These are phyloP conservation scores for Trachymyrmex septentrionalis DNA, from an alignment of 1,140 invertebrate species.

Conservation along the genomic window DNA sequence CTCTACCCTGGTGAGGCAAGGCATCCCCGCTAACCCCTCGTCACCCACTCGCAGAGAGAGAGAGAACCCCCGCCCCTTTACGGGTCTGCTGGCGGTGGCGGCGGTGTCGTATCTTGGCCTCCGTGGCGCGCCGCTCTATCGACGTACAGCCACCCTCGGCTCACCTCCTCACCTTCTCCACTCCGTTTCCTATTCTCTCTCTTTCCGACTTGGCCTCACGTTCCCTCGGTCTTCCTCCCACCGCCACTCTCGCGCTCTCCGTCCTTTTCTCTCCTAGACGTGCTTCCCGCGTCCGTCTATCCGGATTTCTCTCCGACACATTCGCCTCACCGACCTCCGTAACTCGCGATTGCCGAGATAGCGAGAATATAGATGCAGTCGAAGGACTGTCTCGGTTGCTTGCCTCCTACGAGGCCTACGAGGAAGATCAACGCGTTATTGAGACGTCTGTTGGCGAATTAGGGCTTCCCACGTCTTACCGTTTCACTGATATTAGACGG, in stretches of 20 bases:
- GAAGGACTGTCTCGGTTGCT: slow-evolving; percentile 27
- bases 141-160: slow-evolving; percentile 84
- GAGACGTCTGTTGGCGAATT: slow-evolving; percentile 77
- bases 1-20: slow-evolving; percentile 38
- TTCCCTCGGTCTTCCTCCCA: slow-evolving; percentile 64
- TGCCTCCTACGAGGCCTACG: slow-evolving; percentile 44
- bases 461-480: slow-evolving; percentile 54
- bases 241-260: slow-evolving; percentile 59
- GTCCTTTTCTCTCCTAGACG: slow-evolving; percentile 33
- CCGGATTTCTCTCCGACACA: slow-evolving; percentile 71
- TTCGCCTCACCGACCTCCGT: slow-evolving; percentile 67
- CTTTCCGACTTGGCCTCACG: slow-evolving; percentile 70
- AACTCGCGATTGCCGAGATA: slow-evolving; percentile 83
- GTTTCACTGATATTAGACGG: slow-evolving; percentile 14
- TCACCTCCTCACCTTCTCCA: slow-evolving; percentile 73
- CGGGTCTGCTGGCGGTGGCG: slow-evolving; percentile 85
- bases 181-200: slow-evolving; percentile 61
- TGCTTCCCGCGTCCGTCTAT: slow-evolving; percentile 61
- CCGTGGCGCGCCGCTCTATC: slow-evolving; percentile 87
- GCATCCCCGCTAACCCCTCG: slow-evolving; percentile 41
- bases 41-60: slow-evolving; percentile 32
- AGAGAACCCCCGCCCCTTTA: slow-evolving; percentile 84
- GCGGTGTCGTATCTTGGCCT: slow-evolving; percentile 87
- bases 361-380: slow-evolving; percentile 72
- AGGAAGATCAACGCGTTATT: slow-evolving; percentile 70